Base-by-base conservation (phyloP, 2,888 invertebrate species). In the Neocrepidodera transversa region DNA sequence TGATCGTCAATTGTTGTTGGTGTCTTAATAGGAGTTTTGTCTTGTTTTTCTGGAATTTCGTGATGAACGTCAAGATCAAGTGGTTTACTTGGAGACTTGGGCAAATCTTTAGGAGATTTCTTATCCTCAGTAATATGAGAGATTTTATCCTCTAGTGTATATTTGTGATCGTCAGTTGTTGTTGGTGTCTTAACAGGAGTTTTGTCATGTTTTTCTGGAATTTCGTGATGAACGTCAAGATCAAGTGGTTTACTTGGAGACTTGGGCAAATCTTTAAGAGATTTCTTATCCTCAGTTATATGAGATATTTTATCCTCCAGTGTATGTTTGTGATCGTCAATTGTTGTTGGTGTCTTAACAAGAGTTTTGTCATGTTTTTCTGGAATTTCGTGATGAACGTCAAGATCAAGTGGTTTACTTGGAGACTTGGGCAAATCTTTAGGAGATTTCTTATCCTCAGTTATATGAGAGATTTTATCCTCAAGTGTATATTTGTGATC, bases 1-100 rank as follows among this genome's bases (percentile, higher is more conserved):
- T n/a, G n/a, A n/a, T n/a, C n/a, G n/a, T n/a, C n/a, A n/a, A n/a
- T n/a, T n/a, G n/a, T n/a, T n/a, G n/a, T n/a, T n/a, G n/a, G n/a
- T n/a, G n/a, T n/a, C n/a, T n/a, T n/a, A n/a, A n/a, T n/a, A n/a
- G n/a, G n/a, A n/a, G n/a, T n/a, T n/a, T n/a, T n/a, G n/a, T n/a
- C n/a, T n/a, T n/a, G n/a, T n/a, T n/a, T n/a, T n/a, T n/a, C n/a
- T n/a, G n/a, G n/a, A n/a, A n/a, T n/a, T n/a, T n/a, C n/a, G 8
- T 26, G 43, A 2, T n/a, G 11, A 23, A 11, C 11, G 2, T 26
- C 10, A 2, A 18, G 10, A 2, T 32, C 48, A 48, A 16, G 48
- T 5, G 32, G 17, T 13, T 48, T 48, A 1, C 2, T 28, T 35
- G 49, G 49, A 35, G 50, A 42, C 11, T 47, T 43, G 13, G 35